Evolutionary conservation across 2,888 invertebrate genomes (phyloP), one percentile per base, ranked within the genome.

Genomic region (Ceramica pisi): DNA sequence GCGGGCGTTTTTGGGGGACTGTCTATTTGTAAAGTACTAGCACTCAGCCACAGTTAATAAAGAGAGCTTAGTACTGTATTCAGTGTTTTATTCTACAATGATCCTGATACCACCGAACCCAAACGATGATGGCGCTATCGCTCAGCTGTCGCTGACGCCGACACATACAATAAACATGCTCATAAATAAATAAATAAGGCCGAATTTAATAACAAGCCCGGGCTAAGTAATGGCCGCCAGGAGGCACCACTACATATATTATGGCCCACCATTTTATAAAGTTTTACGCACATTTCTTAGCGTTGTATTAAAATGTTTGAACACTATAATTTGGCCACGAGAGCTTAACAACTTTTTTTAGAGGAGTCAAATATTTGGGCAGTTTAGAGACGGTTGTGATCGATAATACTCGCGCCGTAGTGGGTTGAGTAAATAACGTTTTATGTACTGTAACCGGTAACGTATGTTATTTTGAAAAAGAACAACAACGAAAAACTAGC

Each of bases 121-220:
- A n/a, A n/a, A n/a, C n/a, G n/a, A n/a, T n/a, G n/a, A n/a, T n/a
- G n/a, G n/a, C n/a, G n/a, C n/a, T n/a, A n/a, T n/a, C n/a, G n/a
- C n/a, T n/a, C n/a, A n/a, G n/a, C n/a, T n/a, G n/a, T n/a, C n/a
- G n/a, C n/a, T n/a, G n/a, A n/a, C n/a, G n/a, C n/a, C n/a, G n/a
- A n/a, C n/a, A n/a, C n/a, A n/a, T 86, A 91, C 90, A 92, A 91
- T 91, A 91, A 91, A 90, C 88, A 89, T 87, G 90, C 89, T 90
- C 93, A 92, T 94, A 95, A 95, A 95, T 95, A 95, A 95, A 94
- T 94, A 95, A 95, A 95, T 95, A 95, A 93, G 91, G 90, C 92
- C 93, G 93, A 94, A 93, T 95, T 94, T 96, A 96, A 96, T 96
- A 95, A 95, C 94, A 94, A 95, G 94, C 89, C 88, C 83, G 89